Percentiles rank a stretch among this genome's conserved stretches.
phyloP scores from a whole-genome alignment of 2,888 invertebrate genomes.

The Xanthia togata region DNA sequence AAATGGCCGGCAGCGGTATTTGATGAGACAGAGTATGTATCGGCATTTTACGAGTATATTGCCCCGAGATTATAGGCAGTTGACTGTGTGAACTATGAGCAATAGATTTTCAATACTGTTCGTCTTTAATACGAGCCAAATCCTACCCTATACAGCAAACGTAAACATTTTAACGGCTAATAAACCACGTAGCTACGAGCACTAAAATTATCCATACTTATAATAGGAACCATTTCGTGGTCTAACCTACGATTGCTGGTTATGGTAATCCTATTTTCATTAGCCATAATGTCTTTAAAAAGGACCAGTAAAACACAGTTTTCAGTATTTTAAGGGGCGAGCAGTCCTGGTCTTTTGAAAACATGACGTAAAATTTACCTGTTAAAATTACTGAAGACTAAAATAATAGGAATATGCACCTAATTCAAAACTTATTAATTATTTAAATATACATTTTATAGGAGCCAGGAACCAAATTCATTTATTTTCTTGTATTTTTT shows the following conservation, averaged over 20 bases:
- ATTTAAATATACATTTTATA: too few species aligned
- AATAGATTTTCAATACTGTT: not conserved
- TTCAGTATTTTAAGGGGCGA: not conserved
- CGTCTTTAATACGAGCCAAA: not conserved
- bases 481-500: too few species aligned
- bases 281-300: not conserved
- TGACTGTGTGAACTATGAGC: not conserved
- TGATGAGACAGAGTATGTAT: conserved; percentile 27
- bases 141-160: not conserved
- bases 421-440: too few species aligned
- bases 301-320: not conserved
- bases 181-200: not conserved
- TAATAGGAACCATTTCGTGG: not conserved
- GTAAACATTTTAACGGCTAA: not conserved
- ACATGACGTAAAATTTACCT: not conserved
- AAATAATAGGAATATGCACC: not conserved
- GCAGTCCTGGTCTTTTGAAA: not conserved
- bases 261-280: not conserved
- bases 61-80: not conserved
- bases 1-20: conserved; percentile 45
- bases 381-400: not conserved
- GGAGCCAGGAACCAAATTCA: too few species aligned
- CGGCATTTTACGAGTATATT: conserved; percentile 27
- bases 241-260: not conserved
- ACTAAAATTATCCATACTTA: not conserved